Evolutionary conservation across 2,888 invertebrate species (phyloP), one percentile per base, ranked within the genome.

Genomic region (Andrena hattorfiana): DNA sequence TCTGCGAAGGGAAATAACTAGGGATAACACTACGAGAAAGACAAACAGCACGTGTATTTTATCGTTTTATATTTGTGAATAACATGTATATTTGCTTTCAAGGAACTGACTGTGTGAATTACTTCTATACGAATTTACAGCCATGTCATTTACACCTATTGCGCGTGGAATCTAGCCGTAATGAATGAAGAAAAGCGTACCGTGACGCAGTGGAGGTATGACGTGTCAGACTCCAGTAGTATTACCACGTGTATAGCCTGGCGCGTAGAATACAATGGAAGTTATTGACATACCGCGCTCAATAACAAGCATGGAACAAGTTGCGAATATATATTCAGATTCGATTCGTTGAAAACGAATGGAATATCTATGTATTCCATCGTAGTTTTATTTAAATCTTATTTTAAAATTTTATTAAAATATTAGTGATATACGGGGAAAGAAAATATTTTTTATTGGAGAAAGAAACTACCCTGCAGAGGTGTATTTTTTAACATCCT

Each of bases 161-260:
- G 8, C 23, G 10, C 56, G 23, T 42, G 5, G 4, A 42, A 4
- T 16, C 16, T 16, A 42, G 42, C 16, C 42, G 42, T 42, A 56
- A 56, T 56, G 56, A 56, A 56, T 56, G 56, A 56, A 56, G 23
- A 26, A 23, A 10, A 54, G 54, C 23, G 20, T 20, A 54, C 20
- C 20, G 20, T 54, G 54, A 54, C 54, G 20, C 54, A 54, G 20
- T 8, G 54, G 20, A 56, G 23, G 23, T 23, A 13, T 56, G 56
- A 56, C 56, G 56, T 56, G 56, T 56, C 20, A 20, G 56, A 23
- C 26, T 23, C 10, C 56, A 56, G 56, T 56, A 56, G 56, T 56
- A 60, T 30, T 28, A 56, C 26, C 56, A 20, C 23, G 23, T 23
- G 23, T 26, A 23, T 56, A 4, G 10, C 23, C 56, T 10, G 56